These are phyloP conservation scores for Grus americana DNA, from an alignment of 2,113 vertebrate species.

Conservation along the genomic window DNA sequence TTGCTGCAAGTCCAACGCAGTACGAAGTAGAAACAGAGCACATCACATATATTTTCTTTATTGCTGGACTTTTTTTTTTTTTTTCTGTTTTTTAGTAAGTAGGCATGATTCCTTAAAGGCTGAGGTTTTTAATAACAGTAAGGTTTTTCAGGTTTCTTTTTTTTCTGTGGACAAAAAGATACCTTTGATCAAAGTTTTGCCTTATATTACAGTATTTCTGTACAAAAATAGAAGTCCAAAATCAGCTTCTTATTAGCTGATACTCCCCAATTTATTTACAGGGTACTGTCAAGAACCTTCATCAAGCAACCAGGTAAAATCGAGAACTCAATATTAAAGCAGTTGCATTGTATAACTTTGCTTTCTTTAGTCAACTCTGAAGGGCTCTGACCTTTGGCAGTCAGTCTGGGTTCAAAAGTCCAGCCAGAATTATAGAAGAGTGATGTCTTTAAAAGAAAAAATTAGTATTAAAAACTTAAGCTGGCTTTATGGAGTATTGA, in stretches of 20 bases:
- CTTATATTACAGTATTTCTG: constrained; percentile 73
- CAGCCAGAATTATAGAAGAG: background rate
- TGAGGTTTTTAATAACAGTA: constrained; percentile 41
- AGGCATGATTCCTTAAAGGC: constrained; percentile 35
- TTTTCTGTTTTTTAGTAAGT: constrained; percentile 4
- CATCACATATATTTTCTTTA: constrained; percentile 64
- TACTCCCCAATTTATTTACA: constrained; percentile 67
- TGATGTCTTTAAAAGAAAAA: constrained; percentile 44
- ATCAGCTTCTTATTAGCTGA: constrained; percentile 47
- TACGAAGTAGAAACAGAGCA: background rate
- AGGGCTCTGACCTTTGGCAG: constrained; percentile 8
- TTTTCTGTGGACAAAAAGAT: constrained; percentile 25
- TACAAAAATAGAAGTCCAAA: constrained; percentile 77
- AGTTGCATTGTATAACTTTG: background rate
- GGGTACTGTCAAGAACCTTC: constrained; percentile 46
- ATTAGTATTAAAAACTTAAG: constrained; percentile 56
- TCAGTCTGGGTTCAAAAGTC: background rate
- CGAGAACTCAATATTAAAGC: constrained; percentile 9
- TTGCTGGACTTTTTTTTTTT: constrained; percentile 59
- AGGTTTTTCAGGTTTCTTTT: background rate
- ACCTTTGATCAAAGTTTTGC: constrained; percentile 45
- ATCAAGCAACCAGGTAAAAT: constrained; percentile 33
- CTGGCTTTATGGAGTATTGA: constrained; percentile 39
- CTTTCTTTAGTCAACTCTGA: background rate
- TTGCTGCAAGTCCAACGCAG: background rate